Evolutionary conservation across 2,113 vertebrate species (phyloP).

Genomic region (Ahaetulla prasina): DNA sequence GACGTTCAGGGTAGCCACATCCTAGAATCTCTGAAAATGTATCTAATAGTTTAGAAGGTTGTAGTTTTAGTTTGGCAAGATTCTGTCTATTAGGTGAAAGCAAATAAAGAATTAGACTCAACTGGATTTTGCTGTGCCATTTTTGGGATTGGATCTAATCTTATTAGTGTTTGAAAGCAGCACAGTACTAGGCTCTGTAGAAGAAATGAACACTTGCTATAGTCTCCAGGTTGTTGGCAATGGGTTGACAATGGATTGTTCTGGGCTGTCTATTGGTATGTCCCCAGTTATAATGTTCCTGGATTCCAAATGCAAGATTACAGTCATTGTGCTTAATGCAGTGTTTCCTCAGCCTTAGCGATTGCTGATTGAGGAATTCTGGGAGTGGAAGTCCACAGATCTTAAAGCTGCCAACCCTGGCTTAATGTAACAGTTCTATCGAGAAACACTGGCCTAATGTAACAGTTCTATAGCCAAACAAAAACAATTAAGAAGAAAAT

Average conservation of each 20-base stretch:
- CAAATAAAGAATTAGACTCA: background rate
- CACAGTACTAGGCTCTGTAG: background rate
- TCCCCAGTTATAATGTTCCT: background rate
- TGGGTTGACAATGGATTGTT: background rate
- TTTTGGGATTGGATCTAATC: background rate
- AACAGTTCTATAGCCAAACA: background rate
- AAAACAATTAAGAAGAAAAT: background rate
- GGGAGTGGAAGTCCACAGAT: background rate
- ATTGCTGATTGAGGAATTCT: background rate
- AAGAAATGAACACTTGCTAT: background rate
- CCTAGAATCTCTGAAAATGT: background rate
- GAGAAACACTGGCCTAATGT: too few relatives aligned
- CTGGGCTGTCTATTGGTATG: background rate
- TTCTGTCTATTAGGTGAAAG: background rate
- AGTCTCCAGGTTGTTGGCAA: background rate
- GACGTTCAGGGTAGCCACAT: background rate
- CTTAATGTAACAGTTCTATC: background rate
- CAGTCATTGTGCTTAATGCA: background rate
- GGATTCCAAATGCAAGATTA: background rate
- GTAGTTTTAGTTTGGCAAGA: background rate
- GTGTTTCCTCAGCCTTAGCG: background rate
- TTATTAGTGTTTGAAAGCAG: background rate
- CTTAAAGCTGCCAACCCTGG: background rate
- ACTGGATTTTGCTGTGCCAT: background rate
- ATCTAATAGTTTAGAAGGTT: background rate